Percentiles rank a stretch among this genome's conserved stretches.
phyloP scores from a whole-genome alignment of 2,113 vertebrate species.

The Psettodes erumei region DNA sequence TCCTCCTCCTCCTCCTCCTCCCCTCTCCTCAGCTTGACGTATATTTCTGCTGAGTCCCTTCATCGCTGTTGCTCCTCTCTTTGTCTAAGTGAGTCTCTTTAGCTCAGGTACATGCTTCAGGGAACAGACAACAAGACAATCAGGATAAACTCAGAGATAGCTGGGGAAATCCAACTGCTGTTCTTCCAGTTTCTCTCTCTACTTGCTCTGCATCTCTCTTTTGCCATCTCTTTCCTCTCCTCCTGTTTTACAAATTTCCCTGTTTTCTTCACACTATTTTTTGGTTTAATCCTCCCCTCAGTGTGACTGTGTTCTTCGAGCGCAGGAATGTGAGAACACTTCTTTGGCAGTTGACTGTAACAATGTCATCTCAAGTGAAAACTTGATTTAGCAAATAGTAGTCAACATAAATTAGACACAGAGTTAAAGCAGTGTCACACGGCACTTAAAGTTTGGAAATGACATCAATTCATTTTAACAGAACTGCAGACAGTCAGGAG shows the following conservation, averaged over 20 bases:
- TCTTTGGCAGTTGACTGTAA: not conserved
- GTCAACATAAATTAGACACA: not conserved
- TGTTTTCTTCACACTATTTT: not conserved
- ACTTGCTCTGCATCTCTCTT: conserved; percentile 8
- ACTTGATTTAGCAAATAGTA: not conserved
- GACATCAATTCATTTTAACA: not conserved
- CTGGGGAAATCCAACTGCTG: conserved; percentile 32
- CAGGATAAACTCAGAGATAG: conserved; percentile 54
- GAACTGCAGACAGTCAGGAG: not conserved
- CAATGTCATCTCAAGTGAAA: not conserved
- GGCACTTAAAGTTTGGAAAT: not conserved
- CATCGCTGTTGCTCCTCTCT: conserved; percentile 57
- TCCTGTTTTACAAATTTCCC: not conserved
- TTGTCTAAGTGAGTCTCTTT: conserved; percentile 71
- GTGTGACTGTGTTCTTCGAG: too few species aligned
- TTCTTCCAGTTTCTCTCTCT: conserved; percentile 32
- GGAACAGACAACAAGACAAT: conserved; percentile 70
- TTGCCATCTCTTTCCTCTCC: not conserved
- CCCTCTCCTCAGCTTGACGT: conserved; percentile 51
- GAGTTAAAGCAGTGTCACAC: not conserved
- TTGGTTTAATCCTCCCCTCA: not conserved
- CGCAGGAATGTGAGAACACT: too few species aligned
- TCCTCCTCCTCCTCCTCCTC: not conserved
- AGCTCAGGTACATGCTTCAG: conserved; percentile 69
- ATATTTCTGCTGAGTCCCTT: conserved; percentile 63